Evolutionary conservation across 2,888 invertebrate genomes (phyloP).

Genomic region (Mamestra brassicae): DNA sequence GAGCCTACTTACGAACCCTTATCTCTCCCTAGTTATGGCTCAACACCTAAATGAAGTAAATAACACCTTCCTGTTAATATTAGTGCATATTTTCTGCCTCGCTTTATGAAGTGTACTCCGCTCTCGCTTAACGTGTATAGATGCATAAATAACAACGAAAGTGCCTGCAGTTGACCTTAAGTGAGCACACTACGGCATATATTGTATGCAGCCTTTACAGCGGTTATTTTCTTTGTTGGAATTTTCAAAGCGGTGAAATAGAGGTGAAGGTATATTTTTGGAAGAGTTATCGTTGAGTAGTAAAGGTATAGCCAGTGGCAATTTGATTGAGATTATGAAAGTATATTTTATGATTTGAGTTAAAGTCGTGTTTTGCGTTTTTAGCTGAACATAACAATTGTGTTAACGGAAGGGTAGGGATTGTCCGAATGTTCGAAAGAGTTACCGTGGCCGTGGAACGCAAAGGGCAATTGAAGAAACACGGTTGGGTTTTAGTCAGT

Average conservation of each 20-base stretch:
- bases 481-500: too few species aligned
- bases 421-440: too few species aligned
- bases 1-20: too few species aligned
- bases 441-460: too few species aligned
- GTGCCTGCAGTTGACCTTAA: conserved; percentile 52
- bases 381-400: too few species aligned
- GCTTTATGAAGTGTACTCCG: conserved; percentile 34
- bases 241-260: conserved; percentile 22
- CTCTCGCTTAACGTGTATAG: conserved; percentile 25
- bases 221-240: conserved; percentile 33
- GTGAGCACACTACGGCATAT: conserved; percentile 11
- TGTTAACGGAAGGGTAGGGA: too few species aligned
- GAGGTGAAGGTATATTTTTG: conserved; percentile 4
- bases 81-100: conserved; percentile 25
- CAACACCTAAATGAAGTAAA: conserved; percentile 12
- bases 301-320: too few species aligned
- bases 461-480: too few species aligned
- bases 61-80: not conserved
- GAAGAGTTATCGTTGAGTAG: not conserved
- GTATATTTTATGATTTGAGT: too few species aligned
- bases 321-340: not conserved
- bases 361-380: not conserved
- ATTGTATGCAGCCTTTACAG: conserved; percentile 1
- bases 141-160: conserved; percentile 45
- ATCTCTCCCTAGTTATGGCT: not conserved